Base-by-base conservation (phyloP, 2,113 vertebrate genomes). In the Seriola rivoliana region DNA sequence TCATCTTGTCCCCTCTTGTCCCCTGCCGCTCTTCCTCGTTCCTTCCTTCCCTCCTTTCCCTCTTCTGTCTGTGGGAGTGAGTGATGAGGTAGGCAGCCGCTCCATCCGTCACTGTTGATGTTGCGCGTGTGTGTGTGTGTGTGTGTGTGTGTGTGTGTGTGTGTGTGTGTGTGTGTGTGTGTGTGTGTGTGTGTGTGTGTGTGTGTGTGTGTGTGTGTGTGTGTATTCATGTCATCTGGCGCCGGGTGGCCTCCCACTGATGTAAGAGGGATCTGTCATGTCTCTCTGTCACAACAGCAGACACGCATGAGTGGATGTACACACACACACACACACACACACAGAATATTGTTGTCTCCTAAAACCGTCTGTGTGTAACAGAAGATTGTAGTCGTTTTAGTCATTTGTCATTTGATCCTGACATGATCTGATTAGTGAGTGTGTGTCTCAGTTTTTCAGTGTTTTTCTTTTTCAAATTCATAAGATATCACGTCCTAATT, bases 261-360 rank as follows among this genome's bases (percentile, higher is more conserved):
- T 87, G 79, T 89, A 81, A 85, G 75, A 88, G 64, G 80, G 77
- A 92, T 93, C 87, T 32, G 79, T 91, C 93, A 89, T 91, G 91
- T 94, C 87, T 85, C 69, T 79, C 85, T 91, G 88, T 92, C 91
- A 92, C 87, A 92, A 92, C 91, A 88, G 88, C 75, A 88, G 87
- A 84, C 79, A 88, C 16, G 82, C 81, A 81, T 89, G 86, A 89
- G 65, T 75, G 78, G 79, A 65, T 50, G 67, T 38, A 82, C 78
- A 90, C 40, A 54, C 19, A 0, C 34, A 36, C 14, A 52, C 23
- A 46, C 4, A 40, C 29, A 52, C 58, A 71, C 16, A 57, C 34
- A 8, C 46, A 36, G 21, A 50, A 2, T 36, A 9, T 0, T 32
- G 25, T 34, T 38, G 58, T 68, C 70, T 82, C 54, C 17, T 68